These are phyloP conservation scores for Sphenopsis melanotis DNA, from an alignment of 2,797 vertebrate species.

Conservation along the genomic window DNA sequence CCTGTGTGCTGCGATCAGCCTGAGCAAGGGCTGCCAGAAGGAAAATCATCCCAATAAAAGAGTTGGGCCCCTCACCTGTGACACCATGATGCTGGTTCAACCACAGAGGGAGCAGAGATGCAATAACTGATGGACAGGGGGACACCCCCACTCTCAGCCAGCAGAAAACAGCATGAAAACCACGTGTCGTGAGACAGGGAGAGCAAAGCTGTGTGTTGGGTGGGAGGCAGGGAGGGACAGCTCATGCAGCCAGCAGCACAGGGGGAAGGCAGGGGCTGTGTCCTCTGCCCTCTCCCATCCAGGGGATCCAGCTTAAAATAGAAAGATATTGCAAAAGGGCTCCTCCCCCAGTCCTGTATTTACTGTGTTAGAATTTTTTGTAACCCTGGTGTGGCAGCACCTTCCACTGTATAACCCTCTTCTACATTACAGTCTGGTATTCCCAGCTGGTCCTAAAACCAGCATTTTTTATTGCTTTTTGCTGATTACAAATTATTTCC, in stretches of 20 bases:
- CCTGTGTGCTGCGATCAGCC: not conserved
- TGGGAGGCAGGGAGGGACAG: not conserved
- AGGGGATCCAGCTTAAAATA: not conserved
- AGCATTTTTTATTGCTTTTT: not conserved
- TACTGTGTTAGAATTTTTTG: not conserved
- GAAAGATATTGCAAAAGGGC: not conserved
- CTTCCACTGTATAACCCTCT: not conserved
- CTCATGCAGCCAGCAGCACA: not conserved
- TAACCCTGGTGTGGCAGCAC: not conserved
- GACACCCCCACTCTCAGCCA: too few species aligned
- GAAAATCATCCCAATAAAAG: not conserved
- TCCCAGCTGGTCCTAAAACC: not conserved
- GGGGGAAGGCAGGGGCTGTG: rapidly evolving
- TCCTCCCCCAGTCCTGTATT: not conserved
- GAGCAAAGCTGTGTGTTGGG: not conserved
- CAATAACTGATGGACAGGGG: not conserved
- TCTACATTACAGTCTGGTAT: not conserved
- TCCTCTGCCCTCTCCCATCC: not conserved
- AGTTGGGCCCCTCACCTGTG: not conserved
- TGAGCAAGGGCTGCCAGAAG: not conserved
- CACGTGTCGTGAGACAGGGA: rapidly evolving
- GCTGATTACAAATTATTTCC: not conserved
- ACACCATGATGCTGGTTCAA: not conserved
- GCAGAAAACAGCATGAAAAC: not conserved
- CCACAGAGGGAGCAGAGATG: not conserved